phyloP scores from a whole-genome alignment of 2,888 invertebrate genomes.

The Megastigmus dorsalis region DNA sequence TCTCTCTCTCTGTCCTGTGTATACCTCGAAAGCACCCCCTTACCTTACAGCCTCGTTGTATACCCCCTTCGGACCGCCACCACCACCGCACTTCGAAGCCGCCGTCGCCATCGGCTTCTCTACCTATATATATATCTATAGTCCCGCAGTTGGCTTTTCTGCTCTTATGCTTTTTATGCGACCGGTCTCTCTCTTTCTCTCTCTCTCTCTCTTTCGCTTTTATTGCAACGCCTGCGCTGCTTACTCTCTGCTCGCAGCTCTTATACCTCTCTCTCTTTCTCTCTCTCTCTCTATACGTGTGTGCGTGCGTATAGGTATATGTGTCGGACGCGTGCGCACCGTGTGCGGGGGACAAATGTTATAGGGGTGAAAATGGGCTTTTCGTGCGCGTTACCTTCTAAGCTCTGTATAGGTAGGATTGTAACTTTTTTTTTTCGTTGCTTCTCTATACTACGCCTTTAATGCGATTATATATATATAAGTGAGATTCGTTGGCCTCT shows the following conservation, averaged over 20 bases:
- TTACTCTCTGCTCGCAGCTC: too few species aligned
- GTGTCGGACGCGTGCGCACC: too few species aligned
- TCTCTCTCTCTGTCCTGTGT: background rate
- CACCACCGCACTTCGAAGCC: too few species aligned
- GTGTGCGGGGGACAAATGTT: conserved; percentile 1
- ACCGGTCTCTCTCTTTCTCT: background rate
- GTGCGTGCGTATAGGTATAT: too few species aligned
- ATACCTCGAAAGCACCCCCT: background rate
- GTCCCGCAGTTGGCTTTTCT: conserved; percentile 31
- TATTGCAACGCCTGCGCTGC: conserved; percentile 1
- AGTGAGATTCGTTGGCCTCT: too few species aligned
- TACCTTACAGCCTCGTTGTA: background rate
- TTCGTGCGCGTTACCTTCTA: background rate
- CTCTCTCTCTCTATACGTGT: too few species aligned
- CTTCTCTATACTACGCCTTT: background rate
- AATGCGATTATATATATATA: background rate
- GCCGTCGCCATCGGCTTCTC: too few species aligned
- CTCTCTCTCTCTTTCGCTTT: background rate
- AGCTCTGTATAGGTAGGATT: too few species aligned
- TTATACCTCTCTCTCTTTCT: too few species aligned
- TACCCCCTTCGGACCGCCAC: conserved; percentile 20
- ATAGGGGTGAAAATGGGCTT: conserved; percentile 7
- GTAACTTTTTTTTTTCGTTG: background rate
- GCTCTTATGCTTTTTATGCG: conserved; percentile 27
- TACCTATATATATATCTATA: too few species aligned